Base-by-base conservation (phyloP, 2,797 vertebrate genomes). In the Rhynchotus rufescens region DNA sequence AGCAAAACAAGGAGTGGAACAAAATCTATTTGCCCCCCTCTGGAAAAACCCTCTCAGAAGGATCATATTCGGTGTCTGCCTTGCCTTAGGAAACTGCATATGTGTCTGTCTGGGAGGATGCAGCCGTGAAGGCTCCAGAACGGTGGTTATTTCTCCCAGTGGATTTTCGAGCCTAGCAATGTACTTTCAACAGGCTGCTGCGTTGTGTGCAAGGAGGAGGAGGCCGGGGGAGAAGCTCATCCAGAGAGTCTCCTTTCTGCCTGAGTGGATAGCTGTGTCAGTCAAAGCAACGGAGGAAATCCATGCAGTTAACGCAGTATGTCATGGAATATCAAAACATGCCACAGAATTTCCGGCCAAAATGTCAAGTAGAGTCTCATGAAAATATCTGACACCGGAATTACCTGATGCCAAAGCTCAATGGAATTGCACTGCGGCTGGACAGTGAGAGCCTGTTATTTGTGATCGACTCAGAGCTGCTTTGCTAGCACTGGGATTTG, bases 291-390 rank as follows among this genome's bases (percentile, higher is more conserved):
- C 0, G 2, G 72, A 95, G 89, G 89, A 94, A 94, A 94, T 79
- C 90, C 86, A 60, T 85, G 86, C 0, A 32, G 90, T 82, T 93
- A 94, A 72, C 15, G 23, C 14, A 5, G 42, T 34, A 23, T 93
- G 87, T 88, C 92, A 78, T 1, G 12, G 93, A 85, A 80, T 93
- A 94, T 88, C 94, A 94, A 92, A 96, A 93, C 84, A 76, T 69
- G 87, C 86, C 56, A 34, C 71, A 79, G 88, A 86, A 94, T 92
- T 94, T 94, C 84, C 12, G 4, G 73, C 77, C 92, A 83, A 94
- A 92, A 92, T 91, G 92, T 93, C 94, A 94, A 84, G 79, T 26
- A 71, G 84, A 81, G 92, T 93, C 92, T 93, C 84, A 56, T 77
- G 87, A 92, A 95, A 90, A 89, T 86, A 90, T 88, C 92, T 92